Conservation (phyloP, 2,888 invertebrate species). For the Peribatodes rhomboidaria region DNA sequence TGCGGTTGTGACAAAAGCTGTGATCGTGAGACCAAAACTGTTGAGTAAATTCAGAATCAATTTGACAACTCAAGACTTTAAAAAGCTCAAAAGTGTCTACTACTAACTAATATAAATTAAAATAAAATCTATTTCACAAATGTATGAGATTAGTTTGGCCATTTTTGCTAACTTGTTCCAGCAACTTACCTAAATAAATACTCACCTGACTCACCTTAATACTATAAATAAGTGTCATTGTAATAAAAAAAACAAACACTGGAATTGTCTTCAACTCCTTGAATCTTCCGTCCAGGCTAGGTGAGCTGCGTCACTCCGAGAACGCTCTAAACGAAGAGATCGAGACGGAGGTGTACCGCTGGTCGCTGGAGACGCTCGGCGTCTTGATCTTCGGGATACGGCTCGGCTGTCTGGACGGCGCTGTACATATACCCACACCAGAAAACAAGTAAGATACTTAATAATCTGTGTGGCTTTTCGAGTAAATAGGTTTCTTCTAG, state of each 20-base stretch:
- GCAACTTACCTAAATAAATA: too few relatives aligned
- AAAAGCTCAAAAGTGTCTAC: neutral
- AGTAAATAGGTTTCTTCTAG: too few relatives aligned
- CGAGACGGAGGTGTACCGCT: slow-evolving; percentile 76
- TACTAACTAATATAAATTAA: too few relatives aligned
- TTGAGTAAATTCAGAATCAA: neutral
- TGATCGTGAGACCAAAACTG: neutral
- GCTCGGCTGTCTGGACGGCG: slow-evolving; percentile 76
- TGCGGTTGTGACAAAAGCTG: too few relatives aligned
- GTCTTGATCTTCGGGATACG: slow-evolving; percentile 75
- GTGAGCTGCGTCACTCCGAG: slow-evolving; percentile 70
- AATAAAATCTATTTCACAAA: too few relatives aligned
- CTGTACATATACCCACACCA: slow-evolving; percentile 66
- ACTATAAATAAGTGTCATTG: too few relatives aligned
- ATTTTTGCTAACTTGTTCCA: too few relatives aligned
- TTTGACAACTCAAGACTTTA: neutral
- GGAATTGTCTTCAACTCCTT: neutral
- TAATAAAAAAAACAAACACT: too few relatives aligned
- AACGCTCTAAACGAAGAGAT: slow-evolving; percentile 78
- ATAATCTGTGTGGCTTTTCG: too few relatives aligned
- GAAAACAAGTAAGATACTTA: slow-evolving; percentile 74
- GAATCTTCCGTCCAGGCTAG: slow-evolving; percentile 60
- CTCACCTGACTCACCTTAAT: too few relatives aligned
- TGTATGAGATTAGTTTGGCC: too few relatives aligned
- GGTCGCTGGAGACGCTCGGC: slow-evolving; percentile 78